Conservation (phyloP, 2,113 vertebrate species). For the Tenrec ecaudatus region DNA sequence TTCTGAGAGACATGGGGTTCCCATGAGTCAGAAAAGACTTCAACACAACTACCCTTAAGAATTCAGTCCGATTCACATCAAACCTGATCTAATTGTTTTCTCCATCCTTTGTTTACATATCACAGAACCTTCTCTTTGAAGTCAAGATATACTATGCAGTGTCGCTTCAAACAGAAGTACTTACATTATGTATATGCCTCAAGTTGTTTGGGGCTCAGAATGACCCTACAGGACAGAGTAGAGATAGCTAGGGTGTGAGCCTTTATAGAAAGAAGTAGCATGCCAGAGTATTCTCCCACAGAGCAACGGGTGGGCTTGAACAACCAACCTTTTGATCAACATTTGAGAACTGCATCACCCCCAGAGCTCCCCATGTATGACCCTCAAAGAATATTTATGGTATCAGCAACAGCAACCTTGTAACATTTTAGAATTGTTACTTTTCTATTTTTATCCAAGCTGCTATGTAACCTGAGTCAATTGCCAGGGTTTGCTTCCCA, state of each 20-base stretch:
- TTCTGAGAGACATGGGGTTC: not conserved
- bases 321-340: not conserved
- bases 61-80: not conserved
- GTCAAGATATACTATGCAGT: not conserved
- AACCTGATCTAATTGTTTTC: not conserved
- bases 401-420: not conserved
- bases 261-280: not conserved
- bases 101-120: not conserved
- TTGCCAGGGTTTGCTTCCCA: not conserved
- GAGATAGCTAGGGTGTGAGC: not conserved
- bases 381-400: not conserved
- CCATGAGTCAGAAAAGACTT: not conserved
- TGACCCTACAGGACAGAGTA: not conserved
- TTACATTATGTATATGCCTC: not conserved
- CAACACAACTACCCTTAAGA: not conserved
- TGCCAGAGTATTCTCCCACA: not conserved
- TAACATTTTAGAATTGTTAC: not conserved
- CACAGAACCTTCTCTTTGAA: slow-evolving; percentile 9
- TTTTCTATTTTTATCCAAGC: not conserved
- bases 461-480: not conserved
- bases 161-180: not conserved
- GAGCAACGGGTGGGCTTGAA: not conserved
- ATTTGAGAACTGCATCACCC: not conserved
- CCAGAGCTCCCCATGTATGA: not conserved
- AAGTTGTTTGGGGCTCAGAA: not conserved